phyloP scores from a whole-genome alignment of 1,140 invertebrate genomes.

The Proctacanthus coquilletti region DNA sequence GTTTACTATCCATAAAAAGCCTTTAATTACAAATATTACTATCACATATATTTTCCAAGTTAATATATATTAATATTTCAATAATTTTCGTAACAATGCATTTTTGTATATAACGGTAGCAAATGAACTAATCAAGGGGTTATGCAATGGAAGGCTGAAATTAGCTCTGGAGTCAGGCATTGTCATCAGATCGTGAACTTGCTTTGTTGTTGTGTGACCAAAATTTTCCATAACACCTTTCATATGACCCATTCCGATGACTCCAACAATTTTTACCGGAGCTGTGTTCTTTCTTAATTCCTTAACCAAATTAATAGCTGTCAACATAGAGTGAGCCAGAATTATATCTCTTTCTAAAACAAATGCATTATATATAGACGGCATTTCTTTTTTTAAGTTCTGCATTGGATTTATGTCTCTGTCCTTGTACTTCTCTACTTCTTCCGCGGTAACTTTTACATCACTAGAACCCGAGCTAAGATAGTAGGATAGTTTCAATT shows the following conservation, averaged over 20 bases:
- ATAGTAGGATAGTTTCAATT: conserved; percentile 58
- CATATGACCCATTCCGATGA: conserved; percentile 86
- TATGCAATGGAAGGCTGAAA: too few relatives aligned
- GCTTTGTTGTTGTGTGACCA: conserved; percentile 19
- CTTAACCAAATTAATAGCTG: conserved; percentile 40
- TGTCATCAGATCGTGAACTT: too few relatives aligned
- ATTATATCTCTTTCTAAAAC: conserved; percentile 79
- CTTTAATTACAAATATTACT: too few relatives aligned
- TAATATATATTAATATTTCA: too few relatives aligned
- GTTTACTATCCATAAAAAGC: too few relatives aligned
- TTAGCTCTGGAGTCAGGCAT: too few relatives aligned
- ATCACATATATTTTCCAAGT: too few relatives aligned
- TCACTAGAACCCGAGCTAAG: too few relatives aligned
- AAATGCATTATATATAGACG: conserved; percentile 72
- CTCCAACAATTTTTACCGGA: conserved; percentile 57
- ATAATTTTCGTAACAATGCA: too few relatives aligned
- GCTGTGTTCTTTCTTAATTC: conserved; percentile 12
- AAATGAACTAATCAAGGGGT: too few relatives aligned
- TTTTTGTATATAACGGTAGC: too few relatives aligned
- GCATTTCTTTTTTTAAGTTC: conserved; percentile 81
- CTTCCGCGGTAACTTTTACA: conserved; percentile 69
- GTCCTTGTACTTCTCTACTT: conserved; percentile 82
- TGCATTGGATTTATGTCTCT: conserved; percentile 72
- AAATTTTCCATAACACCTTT: conserved; percentile 66
- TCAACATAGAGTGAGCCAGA: conserved; percentile 65